Base-by-base conservation (phyloP, 2,888 invertebrate species). In the Tortricodes alternella region DNA sequence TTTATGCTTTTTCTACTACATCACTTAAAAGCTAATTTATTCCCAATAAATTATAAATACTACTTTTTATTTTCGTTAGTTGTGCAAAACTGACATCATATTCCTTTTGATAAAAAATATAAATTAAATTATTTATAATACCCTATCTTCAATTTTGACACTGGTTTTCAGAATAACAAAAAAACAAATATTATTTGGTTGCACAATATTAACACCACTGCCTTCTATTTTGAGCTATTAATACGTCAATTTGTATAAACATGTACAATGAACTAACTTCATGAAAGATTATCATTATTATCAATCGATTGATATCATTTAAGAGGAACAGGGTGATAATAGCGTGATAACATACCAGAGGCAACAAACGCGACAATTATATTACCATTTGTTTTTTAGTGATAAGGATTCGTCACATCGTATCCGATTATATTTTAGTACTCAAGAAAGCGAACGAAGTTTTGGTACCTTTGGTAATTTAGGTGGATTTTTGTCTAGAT, bases 301-400 rank as follows among this genome's bases (percentile, higher is more conserved):
- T 84, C 78, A 74, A 74, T 74, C 67, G 78, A 83, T 82, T 77
- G 61, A 68, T 85, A 88, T 86, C 85, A 44, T 75, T 69, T 68
- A 74, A 70, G 61, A 73, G 78, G 80, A 86, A 79, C 77, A 66
- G 65, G 63, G 19, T 62, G 79, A 79, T 82, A 78, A 67, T 64
- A 23, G n/a, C 16, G 11, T 18, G 56, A 56, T 56, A 56, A 50
- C 56, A 44, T 44, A 44, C 29, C 35, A 38, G 50, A 44, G 29
- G 41, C 43, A 44, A 43, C 41, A 41, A 55, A 35, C 37, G 41
- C 41, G 55, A 48, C 44, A 29, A 56, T 56, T n/a, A n/a, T n/a
- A n/a, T n/a, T 44, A 38, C 24, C 23, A 37, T 56, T 49, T 56
- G 49, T 50, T 56, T 44, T 50, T 37, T 43, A 50, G 39, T 29